phyloP scores from a whole-genome alignment of 1,140 invertebrate species.

The honey bee (Apis mellifera) region Amel_HAv3.1 CM009939.2:7048001-7048500 shows the following conservation, averaged over 20 bases:
- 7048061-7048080: background rate
- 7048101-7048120: background rate
- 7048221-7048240: background rate
- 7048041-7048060: background rate
- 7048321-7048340: background rate
- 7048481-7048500: too few relatives aligned
- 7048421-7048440: background rate
- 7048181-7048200: too few relatives aligned
- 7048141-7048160: background rate
- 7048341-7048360: background rate
- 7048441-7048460: background rate
- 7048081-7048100: background rate
- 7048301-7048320: background rate
- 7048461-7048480: background rate
- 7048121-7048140: background rate
- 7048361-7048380: background rate
- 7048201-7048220: background rate
- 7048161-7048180: background rate
- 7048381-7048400: background rate
- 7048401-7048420: too few relatives aligned
- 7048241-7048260: background rate
- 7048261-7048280: background rate
- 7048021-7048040: background rate
- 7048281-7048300: constrained; percentile 4
- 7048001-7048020: background rate